Base-by-base conservation (phyloP, 1,140 invertebrate genomes). In the Sminthurides bifidus region DNA sequence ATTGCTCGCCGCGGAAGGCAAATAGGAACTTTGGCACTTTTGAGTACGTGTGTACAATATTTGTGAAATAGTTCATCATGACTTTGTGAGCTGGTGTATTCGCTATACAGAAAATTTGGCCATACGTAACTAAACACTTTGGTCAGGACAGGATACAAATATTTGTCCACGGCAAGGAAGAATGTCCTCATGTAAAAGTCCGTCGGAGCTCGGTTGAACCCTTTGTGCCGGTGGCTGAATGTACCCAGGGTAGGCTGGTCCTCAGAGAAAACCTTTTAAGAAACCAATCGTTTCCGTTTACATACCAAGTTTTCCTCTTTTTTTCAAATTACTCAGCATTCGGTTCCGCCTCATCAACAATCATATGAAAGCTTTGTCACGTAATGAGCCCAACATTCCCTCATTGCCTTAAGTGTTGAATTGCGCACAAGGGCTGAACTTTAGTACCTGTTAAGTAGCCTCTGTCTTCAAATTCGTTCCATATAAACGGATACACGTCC, bases 151-250 rank as follows among this genome's bases (percentile, higher is more conserved):
- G 46, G 46, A 21, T 49, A 58, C 24, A 67, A 63, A 24, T 63
- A 61, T 19, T 76, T 74, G 43, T 80, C 71, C 17, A 76, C 72
- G 3, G 75, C 75, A 35, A 84, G 56, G 65, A 86, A 88, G 69
- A 81, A 94, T 0, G 85, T 79, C 27, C 89, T 72, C 75, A 92
- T 81, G 67, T 92, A 95, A 71, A 95, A 91, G 73, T 94, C 84
- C 0, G 89, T 89, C 0, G 92, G 92, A 61, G 84, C 80, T 0
- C 74, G 55, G 55, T 79, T 74, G 70, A 96, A 97, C 0, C 92
- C 92, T 57, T 87, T 85, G 67, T 95, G 78, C 10, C 91, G 78
- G 70, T 91, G 91, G 26, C 86, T 90, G 66, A 94, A 96, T 70
- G 87, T 81, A 0, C 91, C 90, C 10, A 87, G 79, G 65, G 77